These are phyloP conservation scores for Diplolepis rosae DNA, from an alignment of 2,888 invertebrate species.

Conservation along the genomic window DNA sequence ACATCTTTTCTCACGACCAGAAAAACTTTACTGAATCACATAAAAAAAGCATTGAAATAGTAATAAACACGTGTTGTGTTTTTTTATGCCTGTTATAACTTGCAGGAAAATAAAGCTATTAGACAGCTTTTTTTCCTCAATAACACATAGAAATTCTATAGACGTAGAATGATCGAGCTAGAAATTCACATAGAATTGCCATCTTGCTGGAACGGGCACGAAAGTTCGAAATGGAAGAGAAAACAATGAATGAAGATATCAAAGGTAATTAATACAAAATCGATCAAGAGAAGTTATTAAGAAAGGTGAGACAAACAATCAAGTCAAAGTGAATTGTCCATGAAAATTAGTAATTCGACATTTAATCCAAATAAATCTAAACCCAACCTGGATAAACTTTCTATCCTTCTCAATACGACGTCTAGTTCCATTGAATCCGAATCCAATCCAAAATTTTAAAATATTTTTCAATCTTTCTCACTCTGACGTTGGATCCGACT, in stretches of 20 bases:
- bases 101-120: not conserved
- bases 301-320: no score
- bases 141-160: not conserved
- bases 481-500: no score
- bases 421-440: no score
- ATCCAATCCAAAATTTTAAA: no score
- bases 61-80: not conserved
- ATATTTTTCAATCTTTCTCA: no score
- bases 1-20: not conserved
- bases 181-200: slow-evolving; percentile 14
- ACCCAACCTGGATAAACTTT: no score
- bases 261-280: not conserved
- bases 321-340: no score
- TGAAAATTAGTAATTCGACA: no score
- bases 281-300: not conserved
- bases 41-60: not conserved
- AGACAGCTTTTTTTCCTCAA: not conserved
- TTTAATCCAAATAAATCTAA: no score
- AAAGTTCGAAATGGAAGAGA: not conserved
- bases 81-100: not conserved
- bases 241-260: not conserved
- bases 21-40: not conserved
- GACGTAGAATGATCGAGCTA: slow-evolving; percentile 4
- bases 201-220: not conserved
- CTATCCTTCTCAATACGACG: no score